Evolutionary conservation across 2,888 invertebrate genomes (phyloP).

Genomic region (Bugula neritina): DNA sequence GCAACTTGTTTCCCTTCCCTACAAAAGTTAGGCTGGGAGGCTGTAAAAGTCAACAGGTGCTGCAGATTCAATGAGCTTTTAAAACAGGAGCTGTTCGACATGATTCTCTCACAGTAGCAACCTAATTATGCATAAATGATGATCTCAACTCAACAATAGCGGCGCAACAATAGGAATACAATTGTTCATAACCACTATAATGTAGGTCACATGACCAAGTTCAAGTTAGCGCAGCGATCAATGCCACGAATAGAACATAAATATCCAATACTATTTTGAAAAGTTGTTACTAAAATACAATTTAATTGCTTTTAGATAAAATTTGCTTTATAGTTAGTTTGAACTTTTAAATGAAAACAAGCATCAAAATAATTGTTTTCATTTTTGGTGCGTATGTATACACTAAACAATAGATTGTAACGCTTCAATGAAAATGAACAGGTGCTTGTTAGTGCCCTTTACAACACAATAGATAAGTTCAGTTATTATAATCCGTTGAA

Average conservation of each 20-base stretch:
- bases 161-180: not conserved
- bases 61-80: no score
- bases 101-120: no score
- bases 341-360: no score
- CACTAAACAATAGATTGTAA: constrained; percentile 17
- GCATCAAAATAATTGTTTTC: no score
- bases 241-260: no score
- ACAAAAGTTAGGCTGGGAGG: no score
- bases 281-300: not conserved
- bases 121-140: no score
- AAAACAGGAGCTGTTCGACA: no score
- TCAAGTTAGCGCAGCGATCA: not conserved
- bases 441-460: constrained; percentile 20
- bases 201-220: not conserved
- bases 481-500: no score
- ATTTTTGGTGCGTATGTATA: not conserved
- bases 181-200: not conserved
- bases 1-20: no score
- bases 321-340: no score
- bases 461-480: not conserved
- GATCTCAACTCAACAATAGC: not conserved
- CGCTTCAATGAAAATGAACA: constrained; percentile 4
- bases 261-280: not conserved
- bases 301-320: not conserved
- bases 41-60: no score